These are phyloP conservation scores for Mya arenaria DNA, from an alignment of 1,140 invertebrate species.

Conservation along the genomic window DNA sequence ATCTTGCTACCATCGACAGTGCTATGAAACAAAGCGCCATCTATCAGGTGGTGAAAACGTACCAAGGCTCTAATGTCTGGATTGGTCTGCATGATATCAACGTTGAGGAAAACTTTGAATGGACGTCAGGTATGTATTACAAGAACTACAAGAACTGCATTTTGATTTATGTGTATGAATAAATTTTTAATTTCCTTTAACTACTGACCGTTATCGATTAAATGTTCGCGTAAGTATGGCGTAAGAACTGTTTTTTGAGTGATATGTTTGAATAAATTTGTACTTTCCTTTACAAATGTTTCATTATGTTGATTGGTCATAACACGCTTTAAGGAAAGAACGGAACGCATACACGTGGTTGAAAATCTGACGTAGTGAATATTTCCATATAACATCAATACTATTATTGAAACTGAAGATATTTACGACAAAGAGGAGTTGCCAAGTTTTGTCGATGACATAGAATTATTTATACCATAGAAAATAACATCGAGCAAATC, in stretches of 20 bases:
- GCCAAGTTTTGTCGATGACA: too few relatives aligned
- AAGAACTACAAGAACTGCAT: not conserved
- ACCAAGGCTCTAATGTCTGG: constrained; percentile 6
- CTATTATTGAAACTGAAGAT: too few relatives aligned
- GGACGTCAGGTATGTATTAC: constrained; percentile 22
- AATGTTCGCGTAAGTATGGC: too few relatives aligned
- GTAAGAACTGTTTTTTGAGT: too few relatives aligned
- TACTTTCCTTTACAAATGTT: too few relatives aligned
- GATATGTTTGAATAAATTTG: too few relatives aligned
- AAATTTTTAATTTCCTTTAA: not conserved
- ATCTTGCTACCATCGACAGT: not conserved
- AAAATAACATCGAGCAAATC: not conserved
- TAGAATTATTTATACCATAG: not conserved
- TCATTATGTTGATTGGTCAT: too few relatives aligned
- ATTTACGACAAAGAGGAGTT: too few relatives aligned
- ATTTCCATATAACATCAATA: too few relatives aligned
- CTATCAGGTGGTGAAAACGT: not conserved
- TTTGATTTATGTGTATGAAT: not conserved
- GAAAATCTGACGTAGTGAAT: too few relatives aligned
- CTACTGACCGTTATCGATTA: not conserved
- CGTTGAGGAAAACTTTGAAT: constrained; percentile 24
- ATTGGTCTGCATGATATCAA: constrained; percentile 25
- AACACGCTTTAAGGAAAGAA: too few relatives aligned
- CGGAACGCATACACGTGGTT: too few relatives aligned
- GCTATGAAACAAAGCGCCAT: not conserved